Percentiles rank a stretch among this genome's conserved stretches.
These are phyloP conservation scores for Folsomia candida DNA, from an alignment of 2,888 invertebrate genomes.

Conservation along the genomic window DNA sequence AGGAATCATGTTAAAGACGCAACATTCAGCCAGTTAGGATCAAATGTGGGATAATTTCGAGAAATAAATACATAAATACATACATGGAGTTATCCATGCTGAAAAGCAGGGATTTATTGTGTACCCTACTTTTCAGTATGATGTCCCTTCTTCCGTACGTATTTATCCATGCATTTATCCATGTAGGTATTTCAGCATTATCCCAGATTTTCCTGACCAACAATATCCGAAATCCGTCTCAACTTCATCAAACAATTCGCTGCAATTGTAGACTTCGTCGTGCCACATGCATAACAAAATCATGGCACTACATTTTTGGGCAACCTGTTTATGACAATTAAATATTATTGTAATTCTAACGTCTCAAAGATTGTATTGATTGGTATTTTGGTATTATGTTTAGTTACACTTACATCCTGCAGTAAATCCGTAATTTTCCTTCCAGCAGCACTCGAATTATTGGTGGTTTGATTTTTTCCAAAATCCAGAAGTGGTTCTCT, in stretches of 20 bases:
- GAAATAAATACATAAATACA: too few species aligned
- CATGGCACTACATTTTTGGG: slow-evolving; percentile 74
- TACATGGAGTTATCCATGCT: too few species aligned
- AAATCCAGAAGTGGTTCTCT: slow-evolving; percentile 2
- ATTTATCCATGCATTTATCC: too few species aligned
- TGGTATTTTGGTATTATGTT: not conserved
- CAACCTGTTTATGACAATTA: slow-evolving; percentile 59
- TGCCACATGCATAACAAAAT: slow-evolving; percentile 69
- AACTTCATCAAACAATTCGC: slow-evolving; percentile 69
- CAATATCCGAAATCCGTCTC: slow-evolving; percentile 81
- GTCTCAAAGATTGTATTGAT: not conserved
- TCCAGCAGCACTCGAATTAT: not conserved
- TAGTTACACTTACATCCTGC: not conserved
- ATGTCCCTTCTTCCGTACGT: too few species aligned
- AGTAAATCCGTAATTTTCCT: not conserved
- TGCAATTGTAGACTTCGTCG: slow-evolving; percentile 62
- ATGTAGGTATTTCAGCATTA: not conserved
- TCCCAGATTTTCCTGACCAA: slow-evolving; percentile 63
- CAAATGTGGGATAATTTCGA: too few species aligned
- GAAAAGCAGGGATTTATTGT: too few species aligned
- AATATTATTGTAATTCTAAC: not conserved
- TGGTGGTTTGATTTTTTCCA: not conserved
- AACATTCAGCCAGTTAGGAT: not conserved
- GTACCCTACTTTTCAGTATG: too few species aligned
- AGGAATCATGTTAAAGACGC: slow-evolving; percentile 69